These are phyloP conservation scores for Cryptocheilus praepositus DNA, from an alignment of 2,888 invertebrate genomes.

Conservation along the genomic window DNA sequence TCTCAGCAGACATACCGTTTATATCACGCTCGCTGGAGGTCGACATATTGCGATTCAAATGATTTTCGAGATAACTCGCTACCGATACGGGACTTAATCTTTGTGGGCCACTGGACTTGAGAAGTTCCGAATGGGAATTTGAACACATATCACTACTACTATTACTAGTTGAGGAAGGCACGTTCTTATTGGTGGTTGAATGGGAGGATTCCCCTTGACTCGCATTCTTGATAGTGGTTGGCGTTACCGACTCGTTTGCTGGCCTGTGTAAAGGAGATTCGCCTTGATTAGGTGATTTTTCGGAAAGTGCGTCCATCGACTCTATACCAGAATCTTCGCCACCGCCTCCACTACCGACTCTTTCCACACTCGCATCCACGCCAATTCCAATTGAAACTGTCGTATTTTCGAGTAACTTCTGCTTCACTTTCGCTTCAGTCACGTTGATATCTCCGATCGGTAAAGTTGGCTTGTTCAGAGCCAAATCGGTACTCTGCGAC, in stretches of 20 bases:
- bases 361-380: constrained; percentile 59
- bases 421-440: constrained; percentile 78
- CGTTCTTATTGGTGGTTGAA: constrained; percentile 75
- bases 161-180: constrained; percentile 73
- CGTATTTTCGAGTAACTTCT: constrained; percentile 77
- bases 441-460: constrained; percentile 75
- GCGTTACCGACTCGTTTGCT: constrained; percentile 69
- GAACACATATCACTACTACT: constrained; percentile 72
- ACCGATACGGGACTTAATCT: constrained; percentile 63
- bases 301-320: constrained; percentile 95
- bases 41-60: constrained; percentile 59
- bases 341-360: constrained; percentile 73
- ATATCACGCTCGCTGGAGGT: constrained; percentile 53
- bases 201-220: constrained; percentile 63
- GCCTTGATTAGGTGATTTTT: constrained; percentile 93
- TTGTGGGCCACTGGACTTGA: constrained; percentile 64
- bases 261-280: constrained; percentile 79
- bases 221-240: constrained; percentile 45
- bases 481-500: constrained; percentile 45
- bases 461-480: constrained; percentile 59
- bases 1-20: constrained; percentile 48
- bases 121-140: constrained; percentile 69
- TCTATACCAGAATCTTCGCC: constrained; percentile 95
- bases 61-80: constrained; percentile 63
- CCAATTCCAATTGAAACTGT: constrained; percentile 61